Evolutionary conservation across 1,140 invertebrate species (phyloP), one percentile per base, ranked within the genome.

Genomic region (Drosophila bocqueti): DNA sequence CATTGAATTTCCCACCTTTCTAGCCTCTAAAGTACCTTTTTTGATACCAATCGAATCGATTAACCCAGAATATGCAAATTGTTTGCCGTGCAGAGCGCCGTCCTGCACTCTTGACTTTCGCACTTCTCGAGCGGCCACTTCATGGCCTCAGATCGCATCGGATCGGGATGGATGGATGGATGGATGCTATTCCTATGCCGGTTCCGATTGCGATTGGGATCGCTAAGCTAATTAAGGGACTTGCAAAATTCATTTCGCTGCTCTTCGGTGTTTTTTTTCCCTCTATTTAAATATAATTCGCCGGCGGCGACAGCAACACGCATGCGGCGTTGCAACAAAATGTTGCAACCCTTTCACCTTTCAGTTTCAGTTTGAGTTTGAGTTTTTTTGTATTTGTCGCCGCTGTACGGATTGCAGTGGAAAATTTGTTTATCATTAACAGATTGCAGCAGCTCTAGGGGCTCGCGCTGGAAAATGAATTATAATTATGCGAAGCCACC

Each of bases 341-440:
- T 71, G 55, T 64, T 79, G 76, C 76, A 78, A 89, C 84, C 84
- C 84, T 89, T 87, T 84, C 45, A 29, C 38, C 31, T 31, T 62
- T 21, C 62, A 42, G 55, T 31, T 52, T 55, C 46, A 9, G 34
- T 63, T 55, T 50, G 9, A 13, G 15, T 67, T n/a, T 34, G 26
- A 11, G 18, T 40, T 40, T 66, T 64, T 65, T 24, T 34, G 13
- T 68, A 57, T 47, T 73, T 43, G 38, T 60, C 69, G 45, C 54
- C 55, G 55, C 24, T 52, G 71, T 73, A 38, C 52, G 29, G 71
- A 74, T 61, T 46, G 60, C 76, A 65, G 49, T 65, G 83, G 81
- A 90, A 89, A 89, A 90, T 89, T 89, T 89, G 84, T 89, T 89
- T 89, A 89, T 89, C 84, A 89, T 89, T 89, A 89, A 81, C 84